Evolutionary conservation across 2,888 invertebrate species (phyloP).

Genomic region (Conistra vaccinii): DNA sequence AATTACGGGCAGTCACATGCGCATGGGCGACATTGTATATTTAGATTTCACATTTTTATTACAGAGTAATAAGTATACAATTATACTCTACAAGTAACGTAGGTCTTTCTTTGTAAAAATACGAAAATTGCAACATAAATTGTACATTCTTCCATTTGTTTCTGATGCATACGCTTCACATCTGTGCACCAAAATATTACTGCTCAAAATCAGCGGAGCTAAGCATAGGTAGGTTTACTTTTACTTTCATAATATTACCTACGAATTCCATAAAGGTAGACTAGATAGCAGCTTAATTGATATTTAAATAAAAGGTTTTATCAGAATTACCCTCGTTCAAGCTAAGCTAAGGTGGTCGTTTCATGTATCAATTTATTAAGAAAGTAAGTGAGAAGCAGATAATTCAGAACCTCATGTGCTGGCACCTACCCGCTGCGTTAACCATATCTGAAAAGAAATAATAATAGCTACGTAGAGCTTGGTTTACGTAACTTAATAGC

Average conservation of each 20-base stretch:
- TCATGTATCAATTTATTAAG: neutral
- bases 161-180: neutral
- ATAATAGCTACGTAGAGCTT: neutral
- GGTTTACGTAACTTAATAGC: too few species aligned
- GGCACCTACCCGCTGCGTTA: neutral
- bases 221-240: neutral
- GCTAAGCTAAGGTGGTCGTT: neutral
- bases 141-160: neutral
- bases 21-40: too few species aligned
- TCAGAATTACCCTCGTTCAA: neutral
- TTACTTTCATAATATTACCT: neutral
- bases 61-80: too few species aligned
- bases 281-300: neutral
- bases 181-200: neutral
- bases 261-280: neutral
- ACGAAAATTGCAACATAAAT: neutral
- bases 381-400: neutral
- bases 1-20: too few species aligned
- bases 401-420: neutral
- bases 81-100: neutral
- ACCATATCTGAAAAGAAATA: neutral
- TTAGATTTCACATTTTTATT: too few species aligned
- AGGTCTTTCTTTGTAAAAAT: neutral
- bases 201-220: neutral
- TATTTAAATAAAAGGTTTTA: neutral